Evolutionary conservation across 2,113 vertebrate species (phyloP), one percentile per base, ranked within the genome.

Genomic region (Syrmaticus mikado): DNA sequence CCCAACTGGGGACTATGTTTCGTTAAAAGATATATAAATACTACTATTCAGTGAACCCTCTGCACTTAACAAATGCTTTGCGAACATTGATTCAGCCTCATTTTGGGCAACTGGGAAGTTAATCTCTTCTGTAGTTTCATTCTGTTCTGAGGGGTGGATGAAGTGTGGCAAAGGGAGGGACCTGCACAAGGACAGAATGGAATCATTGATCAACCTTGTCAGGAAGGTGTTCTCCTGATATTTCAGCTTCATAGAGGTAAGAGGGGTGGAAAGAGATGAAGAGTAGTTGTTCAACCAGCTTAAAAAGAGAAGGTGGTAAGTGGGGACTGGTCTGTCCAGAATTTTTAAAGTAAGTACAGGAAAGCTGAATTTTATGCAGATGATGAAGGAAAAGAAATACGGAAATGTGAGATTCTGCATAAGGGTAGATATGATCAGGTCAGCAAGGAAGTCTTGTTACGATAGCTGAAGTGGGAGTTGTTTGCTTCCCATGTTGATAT

Each of bases 41-140:
- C 79, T 76, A 73, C 58, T 94, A n/a, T 72, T 91, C 58, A 95
- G 94, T 78, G 68, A 93, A 94, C 52, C 27, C 87, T 2, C 91
- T 85, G 71, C 73, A 75, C 68, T 86, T n/a, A 88, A 81, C 65
- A 91, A 92, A 85, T 95, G 87, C 85, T 94, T 95, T 97, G 74
- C 94, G 79, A 75, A 94, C 80, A 94, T 84, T 94, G 85, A 94
- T 93, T 85, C 82, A 93, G 82, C 80, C 66, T 94, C 85, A 72
- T 75, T 91, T 68, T 71, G 93, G 90, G 91, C 93, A 96, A 43
- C 80, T 91, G 94, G 87, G 95, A 95, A 96, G 96, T 91, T 96
- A 94, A 97, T 97, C 94, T 95, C 87, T 97, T 95, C 95, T 96
- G 0, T 97, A 97, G 96, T 97, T 95, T 97, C 93, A 95, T 95